Base-by-base conservation (phyloP, 1,140 invertebrate species). In the Luehdorfia chinensis region DNA sequence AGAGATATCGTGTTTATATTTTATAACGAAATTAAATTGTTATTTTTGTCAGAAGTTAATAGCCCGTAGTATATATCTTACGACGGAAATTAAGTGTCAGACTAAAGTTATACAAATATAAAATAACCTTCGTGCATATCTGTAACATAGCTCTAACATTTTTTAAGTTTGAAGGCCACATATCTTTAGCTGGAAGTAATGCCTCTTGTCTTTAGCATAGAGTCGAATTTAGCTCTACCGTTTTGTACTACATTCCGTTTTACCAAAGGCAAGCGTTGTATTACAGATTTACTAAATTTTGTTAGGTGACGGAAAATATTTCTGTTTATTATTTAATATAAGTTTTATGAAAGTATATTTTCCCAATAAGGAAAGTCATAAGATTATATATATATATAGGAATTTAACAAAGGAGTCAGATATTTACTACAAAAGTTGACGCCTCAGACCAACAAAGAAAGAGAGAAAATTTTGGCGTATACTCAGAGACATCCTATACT, bases 111-210 rank as follows among this genome's bases (percentile, higher is more conserved):
- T 54, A 55, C 39, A 11, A 61, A 50, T 51, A 55, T 59, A 57
- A 75, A 69, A 77, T 75, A 77, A 77, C 75, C 75, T 78, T 72
- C 46, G 57, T 59, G 54, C 53, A 56, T 69, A 61, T 66, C 61
- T 66, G 55, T 60, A 65, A 61, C 58, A 66, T 66, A 72, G 52
- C 56, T 78, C 56, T 55, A 63, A 55, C 54, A 62, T 64, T 60
- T 74, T 71, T 74, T 69, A 62, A 58, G 44, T 58, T 70, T 58
- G 70, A 72, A 72, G 70, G 68, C 64, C 60, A 23, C 6, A 66
- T 37, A 18, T 46, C 31, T 41, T 41, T 28, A 21, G 50, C 47
- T 44, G 41, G 34, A 55, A 53, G 25, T 62, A 53, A 59, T 58
- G 49, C 59, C 64, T 63, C 56, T 39, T 9, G 4, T n/a, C 5